Conservation (phyloP, 2,113 vertebrate genomes). For the Elaphurus davidianus region DNA sequence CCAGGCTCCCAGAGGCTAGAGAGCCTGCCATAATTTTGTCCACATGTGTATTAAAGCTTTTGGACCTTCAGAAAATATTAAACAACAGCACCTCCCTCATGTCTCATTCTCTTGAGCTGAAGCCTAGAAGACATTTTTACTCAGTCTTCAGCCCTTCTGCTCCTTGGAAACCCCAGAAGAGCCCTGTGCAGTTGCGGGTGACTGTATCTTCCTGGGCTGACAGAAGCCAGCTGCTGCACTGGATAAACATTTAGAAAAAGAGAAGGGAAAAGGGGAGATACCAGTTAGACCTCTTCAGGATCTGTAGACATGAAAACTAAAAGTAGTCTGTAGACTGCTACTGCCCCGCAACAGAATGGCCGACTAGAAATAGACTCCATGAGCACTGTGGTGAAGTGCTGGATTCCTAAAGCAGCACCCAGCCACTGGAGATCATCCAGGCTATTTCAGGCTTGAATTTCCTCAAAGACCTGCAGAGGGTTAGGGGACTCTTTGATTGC, state of each 20-base stretch:
- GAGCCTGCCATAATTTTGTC: constrained; percentile 40
- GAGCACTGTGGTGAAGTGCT: background rate
- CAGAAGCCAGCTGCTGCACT: background rate
- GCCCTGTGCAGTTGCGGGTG: background rate
- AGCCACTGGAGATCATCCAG: background rate
- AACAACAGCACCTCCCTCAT: constrained; percentile 2
- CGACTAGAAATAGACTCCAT: background rate
- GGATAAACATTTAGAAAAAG: background rate
- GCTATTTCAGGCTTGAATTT: background rate
- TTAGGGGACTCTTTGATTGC: constrained; percentile 19
- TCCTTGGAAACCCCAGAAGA: constrained; percentile 2
- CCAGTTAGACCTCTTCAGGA: background rate
- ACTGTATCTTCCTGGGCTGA: background rate
- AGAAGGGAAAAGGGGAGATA: background rate
- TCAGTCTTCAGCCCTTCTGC: background rate
- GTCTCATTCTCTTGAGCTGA: constrained; percentile 31
- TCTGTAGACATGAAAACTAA: background rate
- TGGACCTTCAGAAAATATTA: constrained; percentile 44
- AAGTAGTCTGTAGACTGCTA: background rate
- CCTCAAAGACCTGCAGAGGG: constrained; percentile 2
- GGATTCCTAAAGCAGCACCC: background rate
- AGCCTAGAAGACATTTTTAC: constrained; percentile 17
- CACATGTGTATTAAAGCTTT: constrained; percentile 25
- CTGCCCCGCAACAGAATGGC: background rate
- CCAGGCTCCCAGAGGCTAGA: constrained; percentile 11